These are phyloP conservation scores for Lepus oiostolus DNA, from an alignment of 2,797 vertebrate species.

Conservation along the genomic window DNA sequence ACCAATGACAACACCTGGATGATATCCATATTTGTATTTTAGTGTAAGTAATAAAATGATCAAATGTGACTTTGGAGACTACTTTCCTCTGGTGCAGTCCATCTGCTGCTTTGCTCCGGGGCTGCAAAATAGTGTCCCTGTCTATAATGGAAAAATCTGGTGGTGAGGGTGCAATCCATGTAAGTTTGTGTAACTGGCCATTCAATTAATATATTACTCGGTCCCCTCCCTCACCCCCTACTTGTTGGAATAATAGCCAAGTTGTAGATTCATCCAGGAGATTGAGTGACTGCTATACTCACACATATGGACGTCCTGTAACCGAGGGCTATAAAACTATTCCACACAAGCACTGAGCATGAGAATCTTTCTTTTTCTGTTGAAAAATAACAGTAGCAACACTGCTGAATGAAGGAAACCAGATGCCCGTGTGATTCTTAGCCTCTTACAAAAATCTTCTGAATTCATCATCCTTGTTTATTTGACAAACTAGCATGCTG, in stretches of 20 bases:
- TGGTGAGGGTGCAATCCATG: constrained; percentile 73
- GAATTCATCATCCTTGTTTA: not conserved
- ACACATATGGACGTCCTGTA: constrained; percentile 55
- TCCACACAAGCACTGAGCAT: not conserved
- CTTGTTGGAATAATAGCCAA: constrained; percentile 83
- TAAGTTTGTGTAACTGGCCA: constrained; percentile 77
- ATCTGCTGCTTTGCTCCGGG: constrained; percentile 82
- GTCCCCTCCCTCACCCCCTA: constrained; percentile 4
- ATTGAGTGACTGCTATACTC: constrained; percentile 67
- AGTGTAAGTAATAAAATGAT: constrained; percentile 85
- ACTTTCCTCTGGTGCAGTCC: constrained; percentile 78
- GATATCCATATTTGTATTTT: constrained; percentile 86
- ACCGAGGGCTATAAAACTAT: constrained; percentile 71
- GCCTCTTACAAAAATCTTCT: constrained; percentile 39
- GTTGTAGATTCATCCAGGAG: constrained; percentile 70
- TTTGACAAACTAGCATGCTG: constrained; percentile 10
- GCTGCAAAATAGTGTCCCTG: constrained; percentile 78
- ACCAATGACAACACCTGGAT: constrained; percentile 82
- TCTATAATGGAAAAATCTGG: constrained; percentile 81
- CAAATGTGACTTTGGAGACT: constrained; percentile 85
- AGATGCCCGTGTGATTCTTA: not conserved
- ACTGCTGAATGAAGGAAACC: constrained; percentile 20
- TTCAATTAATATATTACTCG: constrained; percentile 86
- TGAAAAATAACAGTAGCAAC: not conserved
- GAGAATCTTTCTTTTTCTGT: not conserved